Evolutionary conservation across 2,113 vertebrate genomes (phyloP), one percentile per base, ranked within the genome.

Genomic region (Leucopsar rothschildi): DNA sequence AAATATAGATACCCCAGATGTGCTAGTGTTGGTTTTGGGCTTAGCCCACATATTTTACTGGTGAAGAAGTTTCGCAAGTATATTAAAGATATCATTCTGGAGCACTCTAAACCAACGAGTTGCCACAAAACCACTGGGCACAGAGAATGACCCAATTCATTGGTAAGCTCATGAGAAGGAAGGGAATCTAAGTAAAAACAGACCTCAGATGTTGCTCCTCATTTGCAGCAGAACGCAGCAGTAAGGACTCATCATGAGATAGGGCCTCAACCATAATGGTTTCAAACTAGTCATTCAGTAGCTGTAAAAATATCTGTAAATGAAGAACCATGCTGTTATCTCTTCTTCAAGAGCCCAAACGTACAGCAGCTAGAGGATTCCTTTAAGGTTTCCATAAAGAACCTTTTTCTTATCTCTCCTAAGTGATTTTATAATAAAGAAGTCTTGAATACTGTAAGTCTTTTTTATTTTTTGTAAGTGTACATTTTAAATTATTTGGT

Each of bases 11-110:
- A 89, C 17, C 60, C 44, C 20, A 87, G 73, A 86, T 75, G 59
- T 61, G 25, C 68, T 61, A 79, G 37, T 94, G 78, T 86, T 96
- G 52, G 49, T 88, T 93, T 94, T 97, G 96, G 94, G 95, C 37
- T 93, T 65, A 68, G 56, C 57, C 21, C 49, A 21, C 95, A 92
- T 90, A 91, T 93, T 96, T 96, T 90, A 81, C 86, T 14, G 35
- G 33, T 93, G 71, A 89, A 90, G 31, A 82, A 87, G 49, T 96
- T 79, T 77, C 44, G 9, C 53, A 93, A 82, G 10, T 84, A 55
- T 68, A 79, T 81, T 82, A 75, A 88, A 95, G 72, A 81, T 40
- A 65, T 70, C 52, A 82, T 88, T 95, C 66, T 86, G 80, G 45
- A 92, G 47, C 7, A 33, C 20, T 66, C 29, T 57, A 71, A 86